phyloP scores from a whole-genome alignment of 2,797 vertebrate species.

The Cuniculus paca region DNA sequence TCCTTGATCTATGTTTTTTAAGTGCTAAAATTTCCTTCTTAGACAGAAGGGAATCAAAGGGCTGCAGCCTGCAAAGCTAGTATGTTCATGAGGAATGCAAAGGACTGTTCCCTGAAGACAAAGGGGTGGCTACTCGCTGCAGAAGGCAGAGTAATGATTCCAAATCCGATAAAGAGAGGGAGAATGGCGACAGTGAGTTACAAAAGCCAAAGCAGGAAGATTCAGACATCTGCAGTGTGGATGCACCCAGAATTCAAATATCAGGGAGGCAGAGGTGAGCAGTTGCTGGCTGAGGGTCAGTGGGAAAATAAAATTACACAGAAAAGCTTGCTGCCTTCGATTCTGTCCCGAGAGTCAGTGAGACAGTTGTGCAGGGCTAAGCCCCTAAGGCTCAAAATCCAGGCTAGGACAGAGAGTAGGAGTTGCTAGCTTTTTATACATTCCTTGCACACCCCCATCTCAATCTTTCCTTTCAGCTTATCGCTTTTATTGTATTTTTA shows the following conservation, averaged over 20 bases:
- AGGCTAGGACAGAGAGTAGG: neutral
- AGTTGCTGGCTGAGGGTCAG: neutral
- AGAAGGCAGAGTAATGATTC: neutral
- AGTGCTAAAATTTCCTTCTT: neutral
- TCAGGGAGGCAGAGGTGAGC: neutral
- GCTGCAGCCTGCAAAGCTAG: neutral
- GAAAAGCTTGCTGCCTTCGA: neutral
- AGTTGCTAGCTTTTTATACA: neutral
- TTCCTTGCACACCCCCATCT: neutral
- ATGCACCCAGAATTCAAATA: neutral
- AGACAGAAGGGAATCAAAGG: neutral
- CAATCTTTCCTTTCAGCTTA: neutral
- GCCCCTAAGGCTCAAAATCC: neutral
- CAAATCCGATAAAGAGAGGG: neutral
- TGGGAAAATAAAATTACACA: neutral
- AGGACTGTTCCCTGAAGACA: neutral
- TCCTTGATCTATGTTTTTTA: neutral
- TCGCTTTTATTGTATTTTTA: slow-evolving; percentile 46
- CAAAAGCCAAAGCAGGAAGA: neutral
- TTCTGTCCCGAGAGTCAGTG: neutral
- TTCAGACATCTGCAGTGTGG: neutral
- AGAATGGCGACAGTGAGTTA: neutral
- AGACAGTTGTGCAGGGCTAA: neutral
- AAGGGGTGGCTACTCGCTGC: neutral
- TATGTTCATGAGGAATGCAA: neutral